Conservation (phyloP, 2,888 invertebrate species). For the Fissipunctia ypsillon region DNA sequence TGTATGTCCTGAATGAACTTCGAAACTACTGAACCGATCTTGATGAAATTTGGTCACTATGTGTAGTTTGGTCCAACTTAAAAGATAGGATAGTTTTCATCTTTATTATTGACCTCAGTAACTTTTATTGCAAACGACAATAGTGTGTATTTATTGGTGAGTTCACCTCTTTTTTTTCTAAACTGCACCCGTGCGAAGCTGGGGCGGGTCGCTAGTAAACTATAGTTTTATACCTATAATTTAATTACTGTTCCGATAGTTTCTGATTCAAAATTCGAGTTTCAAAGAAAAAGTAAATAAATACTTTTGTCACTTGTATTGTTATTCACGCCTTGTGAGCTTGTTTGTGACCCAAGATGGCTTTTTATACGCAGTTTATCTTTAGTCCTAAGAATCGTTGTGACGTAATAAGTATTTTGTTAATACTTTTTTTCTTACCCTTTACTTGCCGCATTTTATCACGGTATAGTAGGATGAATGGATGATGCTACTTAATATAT, state of each 20-base stretch:
- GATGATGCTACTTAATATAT: not conserved
- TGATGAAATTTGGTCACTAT: too few relatives aligned
- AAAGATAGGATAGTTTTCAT: too few relatives aligned
- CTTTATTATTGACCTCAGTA: too few relatives aligned
- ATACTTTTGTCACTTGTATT: slow-evolving; percentile 26
- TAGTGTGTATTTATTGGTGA: too few relatives aligned
- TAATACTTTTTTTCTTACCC: slow-evolving; percentile 7
- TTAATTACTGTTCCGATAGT: not conserved
- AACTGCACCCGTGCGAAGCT: too few relatives aligned
- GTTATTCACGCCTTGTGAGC: slow-evolving; percentile 1
- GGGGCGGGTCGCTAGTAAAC: too few relatives aligned
- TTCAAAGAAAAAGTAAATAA: not conserved
- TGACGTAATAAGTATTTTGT: slow-evolving; percentile 37
- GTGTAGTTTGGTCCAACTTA: too few relatives aligned
- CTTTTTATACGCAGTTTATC: slow-evolving; percentile 7
- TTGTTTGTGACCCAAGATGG: slow-evolving; percentile 32
- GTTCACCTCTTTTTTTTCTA: too few relatives aligned
- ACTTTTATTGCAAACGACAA: too few relatives aligned
- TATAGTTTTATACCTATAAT: slow-evolving; percentile 1
- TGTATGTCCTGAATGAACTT: too few relatives aligned
- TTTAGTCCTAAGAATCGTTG: slow-evolving; percentile 8
- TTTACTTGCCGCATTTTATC: slow-evolving; percentile 15
- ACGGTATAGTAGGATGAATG: too few relatives aligned
- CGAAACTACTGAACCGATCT: too few relatives aligned
- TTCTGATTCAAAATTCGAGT: not conserved